These are phyloP conservation scores for Pterocles gutturalis DNA, from an alignment of 2,113 vertebrate species.

Conservation along the genomic window DNA sequence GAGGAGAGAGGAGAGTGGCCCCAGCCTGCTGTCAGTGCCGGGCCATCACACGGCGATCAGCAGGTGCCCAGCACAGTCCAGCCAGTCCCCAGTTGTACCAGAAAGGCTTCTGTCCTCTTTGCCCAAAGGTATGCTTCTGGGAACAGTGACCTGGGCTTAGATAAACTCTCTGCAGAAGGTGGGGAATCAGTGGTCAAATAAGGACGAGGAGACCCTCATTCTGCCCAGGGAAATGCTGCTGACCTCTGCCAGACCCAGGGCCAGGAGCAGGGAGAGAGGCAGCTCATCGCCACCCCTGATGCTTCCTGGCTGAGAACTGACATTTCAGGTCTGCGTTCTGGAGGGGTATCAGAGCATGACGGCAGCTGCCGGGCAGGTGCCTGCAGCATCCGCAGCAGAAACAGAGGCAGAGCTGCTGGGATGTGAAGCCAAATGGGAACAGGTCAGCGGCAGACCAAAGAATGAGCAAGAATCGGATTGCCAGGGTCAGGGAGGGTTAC, in stretches of 20 bases:
- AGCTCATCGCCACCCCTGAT: background rate
- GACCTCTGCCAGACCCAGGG: background rate
- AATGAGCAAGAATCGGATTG: background rate
- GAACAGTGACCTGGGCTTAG: no score
- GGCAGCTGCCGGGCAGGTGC: background rate
- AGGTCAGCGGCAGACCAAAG: background rate
- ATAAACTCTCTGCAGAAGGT: background rate
- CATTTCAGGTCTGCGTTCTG: background rate
- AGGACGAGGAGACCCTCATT: background rate
- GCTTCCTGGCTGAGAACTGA: background rate
- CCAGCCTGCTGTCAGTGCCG: background rate
- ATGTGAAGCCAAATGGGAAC: accelerated
- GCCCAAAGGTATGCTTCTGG: background rate
- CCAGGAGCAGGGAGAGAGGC: background rate
- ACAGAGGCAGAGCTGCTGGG: background rate
- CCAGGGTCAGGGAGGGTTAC: background rate
- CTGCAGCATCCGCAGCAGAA: background rate
- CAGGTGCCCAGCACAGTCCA: background rate
- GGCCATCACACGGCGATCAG: background rate
- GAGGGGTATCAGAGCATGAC: background rate
- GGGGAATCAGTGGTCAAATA: background rate
- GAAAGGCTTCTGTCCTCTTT: background rate
- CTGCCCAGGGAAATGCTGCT: background rate
- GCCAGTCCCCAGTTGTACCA: background rate
- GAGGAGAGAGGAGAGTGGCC: background rate